phyloP scores from a whole-genome alignment of 1,140 invertebrate species.

The Whitmania pigra region DNA sequence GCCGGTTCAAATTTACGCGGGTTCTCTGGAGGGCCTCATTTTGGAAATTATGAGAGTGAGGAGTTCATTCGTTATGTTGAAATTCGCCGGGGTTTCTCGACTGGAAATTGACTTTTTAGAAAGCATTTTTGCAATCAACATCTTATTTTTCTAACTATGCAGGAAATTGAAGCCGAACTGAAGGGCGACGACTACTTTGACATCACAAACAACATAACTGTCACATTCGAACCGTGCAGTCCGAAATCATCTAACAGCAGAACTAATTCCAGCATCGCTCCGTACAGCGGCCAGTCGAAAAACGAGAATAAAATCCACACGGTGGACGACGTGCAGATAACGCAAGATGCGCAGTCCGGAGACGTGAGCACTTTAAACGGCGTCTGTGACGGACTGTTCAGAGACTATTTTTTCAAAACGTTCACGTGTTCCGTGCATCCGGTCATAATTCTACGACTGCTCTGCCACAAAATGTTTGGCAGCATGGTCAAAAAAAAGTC shows the following conservation, averaged over 20 bases:
- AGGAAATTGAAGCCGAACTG: background rate
- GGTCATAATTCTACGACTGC: constrained; percentile 49
- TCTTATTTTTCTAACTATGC: background rate
- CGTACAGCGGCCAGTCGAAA: background rate
- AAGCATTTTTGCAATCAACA: too few relatives aligned
- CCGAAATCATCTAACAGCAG: background rate
- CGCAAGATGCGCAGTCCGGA: background rate
- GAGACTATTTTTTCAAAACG: constrained; percentile 37
- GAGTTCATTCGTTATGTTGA: background rate
- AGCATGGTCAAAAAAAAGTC: constrained; percentile 25
- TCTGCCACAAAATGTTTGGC: constrained; percentile 49
- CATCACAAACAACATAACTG: constrained; percentile 1
- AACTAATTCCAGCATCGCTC: background rate
- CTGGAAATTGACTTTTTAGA: background rate
- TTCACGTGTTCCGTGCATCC: constrained; percentile 50
- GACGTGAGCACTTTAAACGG: background rate
- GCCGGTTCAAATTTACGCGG: constrained; percentile 33
- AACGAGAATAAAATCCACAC: background rate
- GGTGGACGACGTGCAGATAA: background rate
- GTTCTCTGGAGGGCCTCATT: constrained; percentile 38
- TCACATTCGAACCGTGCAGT: constrained; percentile 6
- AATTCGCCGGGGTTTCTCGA: background rate
- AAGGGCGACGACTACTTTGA: background rate
- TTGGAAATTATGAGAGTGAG: constrained; percentile 37
- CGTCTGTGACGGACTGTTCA: constrained; percentile 29